These are phyloP conservation scores for Lasius fuliginosus DNA, from an alignment of 2,888 invertebrate species.

Conservation along the genomic window DNA sequence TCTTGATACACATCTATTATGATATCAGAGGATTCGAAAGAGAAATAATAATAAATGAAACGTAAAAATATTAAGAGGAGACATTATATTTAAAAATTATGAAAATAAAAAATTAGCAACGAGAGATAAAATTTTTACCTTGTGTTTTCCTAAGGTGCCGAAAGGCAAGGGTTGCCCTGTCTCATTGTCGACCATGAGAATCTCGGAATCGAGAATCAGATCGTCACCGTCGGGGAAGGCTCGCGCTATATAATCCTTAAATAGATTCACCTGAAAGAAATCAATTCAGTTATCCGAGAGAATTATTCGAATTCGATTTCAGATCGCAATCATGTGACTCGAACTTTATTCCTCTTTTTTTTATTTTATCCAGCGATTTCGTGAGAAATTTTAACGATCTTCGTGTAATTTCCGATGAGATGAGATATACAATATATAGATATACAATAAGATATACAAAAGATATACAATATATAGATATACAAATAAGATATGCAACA, in stretches of 20 bases:
- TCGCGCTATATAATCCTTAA: conserved; percentile 94
- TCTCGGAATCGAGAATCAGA: conserved; percentile 96
- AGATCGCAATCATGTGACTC: background rate
- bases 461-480: background rate
- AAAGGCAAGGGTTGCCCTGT: conserved; percentile 96
- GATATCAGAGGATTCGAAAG: conserved; percentile 57
- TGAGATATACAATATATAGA: background rate
- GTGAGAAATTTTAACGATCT: background rate
- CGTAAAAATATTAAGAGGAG: background rate
- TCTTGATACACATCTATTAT: background rate
- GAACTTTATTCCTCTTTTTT: background rate
- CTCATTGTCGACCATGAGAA: conserved; percentile 94
- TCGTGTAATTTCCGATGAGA: background rate
- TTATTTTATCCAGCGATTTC: background rate
- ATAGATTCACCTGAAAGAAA: conserved; percentile 89
- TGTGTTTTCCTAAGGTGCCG: conserved; percentile 96
- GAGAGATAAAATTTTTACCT: conserved; percentile 86
- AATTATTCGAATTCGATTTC: background rate
- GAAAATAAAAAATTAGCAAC: background rate
- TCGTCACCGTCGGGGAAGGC: conserved; percentile 96
- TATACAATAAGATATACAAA: too few species aligned
- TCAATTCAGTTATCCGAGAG: background rate
- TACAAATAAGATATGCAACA: too few species aligned
- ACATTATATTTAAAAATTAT: background rate
- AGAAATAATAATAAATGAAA: conserved; percentile 45